These are phyloP conservation scores for Trissolcus brochymenae DNA, from an alignment of 2,888 invertebrate species.

Conservation along the genomic window DNA sequence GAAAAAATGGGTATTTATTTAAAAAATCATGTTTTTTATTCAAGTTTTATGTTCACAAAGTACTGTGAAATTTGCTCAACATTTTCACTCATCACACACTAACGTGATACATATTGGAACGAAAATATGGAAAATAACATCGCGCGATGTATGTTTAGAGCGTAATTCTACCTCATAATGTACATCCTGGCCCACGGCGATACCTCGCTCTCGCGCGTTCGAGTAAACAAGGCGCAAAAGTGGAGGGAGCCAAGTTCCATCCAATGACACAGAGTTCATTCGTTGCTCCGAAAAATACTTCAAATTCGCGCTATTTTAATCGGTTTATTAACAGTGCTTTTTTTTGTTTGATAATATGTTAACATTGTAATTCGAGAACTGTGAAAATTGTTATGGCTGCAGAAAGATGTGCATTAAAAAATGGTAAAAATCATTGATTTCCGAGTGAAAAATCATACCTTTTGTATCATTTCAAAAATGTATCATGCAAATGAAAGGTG, in stretches of 20 bases:
- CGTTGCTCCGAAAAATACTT: constrained; percentile 49
- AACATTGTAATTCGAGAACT: neutral
- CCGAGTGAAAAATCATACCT: too few species aligned
- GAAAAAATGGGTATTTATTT: too few species aligned
- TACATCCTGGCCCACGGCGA: constrained; percentile 73
- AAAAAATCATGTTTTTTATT: neutral
- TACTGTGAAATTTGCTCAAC: constrained; percentile 18
- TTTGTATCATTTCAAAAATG: too few species aligned
- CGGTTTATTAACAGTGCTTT: constrained; percentile 29
- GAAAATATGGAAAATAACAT: constrained; percentile 52
- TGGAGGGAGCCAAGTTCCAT: constrained; percentile 20
- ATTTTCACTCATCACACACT: constrained; percentile 8
- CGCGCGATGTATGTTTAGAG: constrained; percentile 67
- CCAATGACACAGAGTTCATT: constrained; percentile 11
- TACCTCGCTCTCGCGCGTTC: constrained; percentile 53
- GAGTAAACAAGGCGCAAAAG: constrained; percentile 50
- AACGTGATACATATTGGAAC: constrained; percentile 21
- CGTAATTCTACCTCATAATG: constrained; percentile 76
- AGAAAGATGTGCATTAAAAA: neutral
- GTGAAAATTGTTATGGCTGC: neutral
- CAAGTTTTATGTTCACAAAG: constrained; percentile 13
- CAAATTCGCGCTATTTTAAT: constrained; percentile 46
- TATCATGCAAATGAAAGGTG: too few species aligned
- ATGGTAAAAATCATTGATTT: too few species aligned
- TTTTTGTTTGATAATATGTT: constrained; percentile 1